phyloP scores from a whole-genome alignment of 2,888 invertebrate species.

The Athalia rosae region DNA sequence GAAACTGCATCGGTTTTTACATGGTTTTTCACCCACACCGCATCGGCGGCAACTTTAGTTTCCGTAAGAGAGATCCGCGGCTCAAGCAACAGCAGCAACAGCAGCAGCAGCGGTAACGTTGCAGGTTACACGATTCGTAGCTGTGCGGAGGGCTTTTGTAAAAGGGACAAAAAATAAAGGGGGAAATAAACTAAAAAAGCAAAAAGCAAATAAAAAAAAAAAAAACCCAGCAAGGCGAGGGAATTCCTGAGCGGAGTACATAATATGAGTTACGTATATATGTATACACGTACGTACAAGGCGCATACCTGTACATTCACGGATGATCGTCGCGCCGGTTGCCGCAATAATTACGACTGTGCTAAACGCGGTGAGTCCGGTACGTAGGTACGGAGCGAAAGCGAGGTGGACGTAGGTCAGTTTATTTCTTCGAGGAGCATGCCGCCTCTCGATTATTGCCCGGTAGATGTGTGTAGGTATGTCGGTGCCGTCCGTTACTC shows the following conservation, averaged over 20 bases:
- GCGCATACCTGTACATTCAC: too few relatives aligned
- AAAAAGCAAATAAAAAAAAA: too few relatives aligned
- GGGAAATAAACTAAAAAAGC: too few relatives aligned
- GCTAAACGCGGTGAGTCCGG: not conserved
- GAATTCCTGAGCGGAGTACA: constrained; percentile 32
- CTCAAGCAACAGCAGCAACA: too few relatives aligned
- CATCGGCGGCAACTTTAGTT: too few relatives aligned
- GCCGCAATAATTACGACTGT: constrained; percentile 40
- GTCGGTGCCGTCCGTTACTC: too few relatives aligned
- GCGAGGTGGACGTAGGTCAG: constrained; percentile 11
- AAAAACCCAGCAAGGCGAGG: not conserved
- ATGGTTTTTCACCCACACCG: not conserved
- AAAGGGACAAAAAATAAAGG: constrained; percentile 25
- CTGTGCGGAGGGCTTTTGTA: constrained; percentile 19
- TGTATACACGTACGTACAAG: too few relatives aligned
- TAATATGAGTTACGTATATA: too few relatives aligned
- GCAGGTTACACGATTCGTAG: not conserved
- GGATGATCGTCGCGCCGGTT: constrained; percentile 2
- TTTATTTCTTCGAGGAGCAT: constrained; percentile 5
- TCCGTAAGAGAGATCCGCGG: too few relatives aligned
- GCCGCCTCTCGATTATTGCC: constrained; percentile 28
- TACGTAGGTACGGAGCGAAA: not conserved
- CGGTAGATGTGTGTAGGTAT: not conserved
- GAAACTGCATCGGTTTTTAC: not conserved
- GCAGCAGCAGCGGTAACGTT: not conserved